phyloP scores from a whole-genome alignment of 2,113 vertebrate species.

The Phaethornis superciliosus region DNA sequence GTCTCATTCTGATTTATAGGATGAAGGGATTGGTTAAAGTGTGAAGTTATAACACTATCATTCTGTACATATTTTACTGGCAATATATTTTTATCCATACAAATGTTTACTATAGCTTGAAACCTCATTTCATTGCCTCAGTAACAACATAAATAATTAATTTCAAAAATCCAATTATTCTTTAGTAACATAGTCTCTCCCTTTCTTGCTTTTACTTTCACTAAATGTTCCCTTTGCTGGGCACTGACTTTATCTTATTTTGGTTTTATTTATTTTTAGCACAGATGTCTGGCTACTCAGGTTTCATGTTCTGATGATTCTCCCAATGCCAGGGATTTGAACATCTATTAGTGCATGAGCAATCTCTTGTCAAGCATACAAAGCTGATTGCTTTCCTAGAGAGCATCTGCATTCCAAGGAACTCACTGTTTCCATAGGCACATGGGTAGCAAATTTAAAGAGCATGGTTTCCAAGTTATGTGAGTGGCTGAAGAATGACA shows the following conservation, averaged over 20 bases:
- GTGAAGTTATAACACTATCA: neutral
- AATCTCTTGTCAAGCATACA: neutral
- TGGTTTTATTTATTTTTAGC: neutral
- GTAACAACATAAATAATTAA: neutral
- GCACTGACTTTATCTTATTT: neutral
- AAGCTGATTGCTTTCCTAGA: constrained; percentile 27
- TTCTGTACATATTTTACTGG: neutral
- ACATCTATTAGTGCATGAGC: neutral
- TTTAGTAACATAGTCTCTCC: neutral
- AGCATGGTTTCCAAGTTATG: neutral
- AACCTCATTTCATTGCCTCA: neutral
- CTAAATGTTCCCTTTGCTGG: neutral
- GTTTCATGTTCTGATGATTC: constrained; percentile 24
- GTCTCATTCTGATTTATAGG: neutral
- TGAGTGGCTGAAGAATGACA: neutral
- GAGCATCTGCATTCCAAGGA: neutral
- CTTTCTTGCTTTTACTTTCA: neutral
- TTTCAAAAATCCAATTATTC: neutral
- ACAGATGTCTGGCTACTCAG: neutral
- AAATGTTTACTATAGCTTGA: neutral
- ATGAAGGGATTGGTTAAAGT: neutral
- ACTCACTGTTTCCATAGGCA: neutral
- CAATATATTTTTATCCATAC: neutral
- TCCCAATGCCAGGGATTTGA: neutral
- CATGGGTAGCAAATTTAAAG: neutral